Evolutionary conservation across 2,888 invertebrate genomes (phyloP).

Genomic region (Plusia festucae): DNA sequence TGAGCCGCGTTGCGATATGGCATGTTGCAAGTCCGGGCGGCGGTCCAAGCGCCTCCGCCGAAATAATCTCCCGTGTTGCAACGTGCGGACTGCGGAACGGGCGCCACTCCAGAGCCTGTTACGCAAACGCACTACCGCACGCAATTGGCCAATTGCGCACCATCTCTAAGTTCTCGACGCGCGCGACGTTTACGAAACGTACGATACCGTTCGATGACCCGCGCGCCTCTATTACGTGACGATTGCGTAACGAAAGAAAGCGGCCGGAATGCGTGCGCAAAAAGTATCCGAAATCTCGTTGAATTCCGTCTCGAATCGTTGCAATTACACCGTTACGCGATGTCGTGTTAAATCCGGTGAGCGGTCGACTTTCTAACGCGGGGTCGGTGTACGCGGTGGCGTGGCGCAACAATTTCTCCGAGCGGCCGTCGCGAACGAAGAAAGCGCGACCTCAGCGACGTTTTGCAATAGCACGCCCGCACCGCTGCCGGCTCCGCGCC

Average conservation of each 20-base stretch:
- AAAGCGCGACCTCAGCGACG: conserved; percentile 88
- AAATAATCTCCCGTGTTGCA: conserved; percentile 89
- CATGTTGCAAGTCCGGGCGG: conserved; percentile 88
- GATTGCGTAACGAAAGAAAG: conserved; percentile 88
- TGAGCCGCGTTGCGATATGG: conserved; percentile 88
- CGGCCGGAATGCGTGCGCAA: conserved; percentile 85
- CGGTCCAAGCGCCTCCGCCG: conserved; percentile 86
- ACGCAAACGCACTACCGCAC: conserved; percentile 78
- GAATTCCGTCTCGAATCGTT: conserved; percentile 84
- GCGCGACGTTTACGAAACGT: conserved; percentile 75
- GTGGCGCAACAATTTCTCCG: conserved; percentile 89
- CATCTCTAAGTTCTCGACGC: conserved; percentile 63
- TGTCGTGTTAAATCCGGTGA: conserved; percentile 87
- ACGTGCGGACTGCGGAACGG: conserved; percentile 85
- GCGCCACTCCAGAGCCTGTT: conserved; percentile 85
- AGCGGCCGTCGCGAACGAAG: conserved; percentile 86
- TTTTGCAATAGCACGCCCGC: conserved; percentile 85
- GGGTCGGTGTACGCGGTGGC: conserved; percentile 86
- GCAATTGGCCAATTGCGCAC: conserved; percentile 81
- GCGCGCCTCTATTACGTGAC: conserved; percentile 78
- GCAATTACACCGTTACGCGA: conserved; percentile 88
- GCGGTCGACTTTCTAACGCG: conserved; percentile 89
- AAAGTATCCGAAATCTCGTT: conserved; percentile 83
- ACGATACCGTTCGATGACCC: conserved; percentile 82
- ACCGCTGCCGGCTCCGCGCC: conserved; percentile 52